Conservation (phyloP, 1,140 invertebrate genomes). For the Agrypnia vestita region DNA sequence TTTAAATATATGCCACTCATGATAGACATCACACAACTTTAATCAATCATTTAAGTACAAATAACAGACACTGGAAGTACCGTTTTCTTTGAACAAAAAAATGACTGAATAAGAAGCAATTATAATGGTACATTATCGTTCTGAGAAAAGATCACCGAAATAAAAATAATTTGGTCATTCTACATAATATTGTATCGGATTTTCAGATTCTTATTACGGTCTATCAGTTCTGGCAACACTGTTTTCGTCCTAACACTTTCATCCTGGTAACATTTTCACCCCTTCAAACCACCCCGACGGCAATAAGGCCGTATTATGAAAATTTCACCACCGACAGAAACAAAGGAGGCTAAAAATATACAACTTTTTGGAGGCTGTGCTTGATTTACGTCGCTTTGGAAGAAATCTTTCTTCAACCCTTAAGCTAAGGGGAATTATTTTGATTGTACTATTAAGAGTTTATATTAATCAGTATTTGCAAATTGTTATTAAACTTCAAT, state of each 20-base stretch:
- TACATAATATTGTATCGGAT: slow-evolving; percentile 11
- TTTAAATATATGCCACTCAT: too few relatives aligned
- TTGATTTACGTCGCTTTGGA: slow-evolving; percentile 39
- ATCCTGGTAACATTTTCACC: neutral
- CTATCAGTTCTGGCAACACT: slow-evolving; percentile 12
- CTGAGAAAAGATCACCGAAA: too few relatives aligned
- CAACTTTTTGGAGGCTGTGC: neutral
- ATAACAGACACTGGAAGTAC: too few relatives aligned
- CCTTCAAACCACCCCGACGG: neutral
- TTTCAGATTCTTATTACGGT: slow-evolving; percentile 21
- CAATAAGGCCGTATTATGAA: slow-evolving; percentile 36
- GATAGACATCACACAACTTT: too few relatives aligned
- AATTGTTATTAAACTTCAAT: neutral
- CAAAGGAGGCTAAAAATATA: slow-evolving; percentile 32
- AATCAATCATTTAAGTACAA: too few relatives aligned
- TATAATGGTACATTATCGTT: too few relatives aligned
- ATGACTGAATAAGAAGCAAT: too few relatives aligned
- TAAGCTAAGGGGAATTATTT: neutral
- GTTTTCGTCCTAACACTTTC: slow-evolving; percentile 15
- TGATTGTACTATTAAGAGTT: neutral
- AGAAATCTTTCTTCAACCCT: slow-evolving; percentile 7
- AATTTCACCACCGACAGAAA: slow-evolving; percentile 34
- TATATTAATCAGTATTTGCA: neutral
- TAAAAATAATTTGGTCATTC: too few relatives aligned
- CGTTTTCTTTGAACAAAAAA: too few relatives aligned